Conservation (phyloP, 2,888 invertebrate species). For the Papilio elwesi region DNA sequence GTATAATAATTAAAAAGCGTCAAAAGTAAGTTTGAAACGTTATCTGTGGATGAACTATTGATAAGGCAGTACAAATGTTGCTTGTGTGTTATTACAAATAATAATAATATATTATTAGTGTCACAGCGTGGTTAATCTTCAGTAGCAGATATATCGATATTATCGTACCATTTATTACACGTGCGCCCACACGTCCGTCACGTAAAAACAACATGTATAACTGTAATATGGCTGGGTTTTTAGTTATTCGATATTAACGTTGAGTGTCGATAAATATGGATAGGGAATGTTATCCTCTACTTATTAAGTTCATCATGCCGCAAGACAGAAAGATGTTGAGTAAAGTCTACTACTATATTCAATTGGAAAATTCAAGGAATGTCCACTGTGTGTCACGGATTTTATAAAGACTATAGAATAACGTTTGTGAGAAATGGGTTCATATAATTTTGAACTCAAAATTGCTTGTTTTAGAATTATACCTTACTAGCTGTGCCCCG, state of each 20-base stretch:
- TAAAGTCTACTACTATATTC: no score
- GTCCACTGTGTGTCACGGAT: no score
- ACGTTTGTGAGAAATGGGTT: no score
- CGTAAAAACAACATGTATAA: constrained; percentile 23
- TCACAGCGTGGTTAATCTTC: constrained; percentile 23
- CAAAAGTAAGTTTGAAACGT: not conserved
- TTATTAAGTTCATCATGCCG: not conserved
- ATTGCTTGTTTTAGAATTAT: no score
- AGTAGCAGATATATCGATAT: constrained; percentile 31
- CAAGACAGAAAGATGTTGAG: not conserved
- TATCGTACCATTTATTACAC: constrained; percentile 12
- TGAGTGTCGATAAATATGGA: not conserved
- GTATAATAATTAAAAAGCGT: constrained; percentile 49
- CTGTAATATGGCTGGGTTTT: not conserved
- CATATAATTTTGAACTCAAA: no score
- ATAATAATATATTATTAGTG: constrained; percentile 11
- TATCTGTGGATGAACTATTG: constrained; percentile 21
- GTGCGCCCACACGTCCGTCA: constrained; percentile 16
- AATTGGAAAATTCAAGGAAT: no score
- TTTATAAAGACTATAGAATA: no score
- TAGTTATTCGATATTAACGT: not conserved
- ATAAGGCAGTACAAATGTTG: constrained; percentile 11
- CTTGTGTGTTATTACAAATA: no score
- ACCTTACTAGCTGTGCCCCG: no score
- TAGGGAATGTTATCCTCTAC: not conserved